phyloP scores from a whole-genome alignment of 2,888 invertebrate genomes.

The Crioceris asparagi region DNA sequence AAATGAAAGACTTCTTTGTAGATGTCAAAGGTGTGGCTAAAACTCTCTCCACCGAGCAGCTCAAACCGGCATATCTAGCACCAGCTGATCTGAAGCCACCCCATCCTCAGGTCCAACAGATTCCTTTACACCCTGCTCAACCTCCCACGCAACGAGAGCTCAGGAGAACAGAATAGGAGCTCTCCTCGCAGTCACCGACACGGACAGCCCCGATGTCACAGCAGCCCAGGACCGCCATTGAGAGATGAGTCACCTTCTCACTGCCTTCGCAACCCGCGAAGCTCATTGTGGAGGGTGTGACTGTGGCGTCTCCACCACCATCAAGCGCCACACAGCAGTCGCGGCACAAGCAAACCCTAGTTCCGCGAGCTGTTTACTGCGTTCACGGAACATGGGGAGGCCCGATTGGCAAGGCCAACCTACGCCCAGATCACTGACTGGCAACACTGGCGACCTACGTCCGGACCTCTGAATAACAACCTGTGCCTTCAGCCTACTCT shows the following conservation, averaged over 20 bases:
- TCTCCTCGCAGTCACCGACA: background rate
- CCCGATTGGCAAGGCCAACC: too few species aligned
- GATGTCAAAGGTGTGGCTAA: background rate
- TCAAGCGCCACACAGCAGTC: too few species aligned
- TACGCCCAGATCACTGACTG: too few species aligned
- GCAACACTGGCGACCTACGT: too few species aligned
- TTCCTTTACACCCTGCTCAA: too few species aligned
- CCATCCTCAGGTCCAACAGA: background rate
- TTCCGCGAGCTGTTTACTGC: too few species aligned
- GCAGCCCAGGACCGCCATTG: background rate
- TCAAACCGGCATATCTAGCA: background rate
- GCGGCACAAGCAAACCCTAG: too few species aligned
- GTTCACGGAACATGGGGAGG: too few species aligned
- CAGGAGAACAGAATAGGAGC: too few species aligned
- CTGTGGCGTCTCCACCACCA: background rate
- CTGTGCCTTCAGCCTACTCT: too few species aligned
- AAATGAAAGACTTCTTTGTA: background rate
- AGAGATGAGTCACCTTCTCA: background rate
- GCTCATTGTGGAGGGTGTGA: background rate
- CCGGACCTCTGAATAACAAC: too few species aligned
- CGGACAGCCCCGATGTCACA: background rate
- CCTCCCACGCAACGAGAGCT: too few species aligned
- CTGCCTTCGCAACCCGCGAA: background rate
- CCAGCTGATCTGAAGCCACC: background rate
- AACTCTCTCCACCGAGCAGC: background rate